Conservation (phyloP, 2,797 vertebrate species). For the Aratinga solstitialis region DNA sequence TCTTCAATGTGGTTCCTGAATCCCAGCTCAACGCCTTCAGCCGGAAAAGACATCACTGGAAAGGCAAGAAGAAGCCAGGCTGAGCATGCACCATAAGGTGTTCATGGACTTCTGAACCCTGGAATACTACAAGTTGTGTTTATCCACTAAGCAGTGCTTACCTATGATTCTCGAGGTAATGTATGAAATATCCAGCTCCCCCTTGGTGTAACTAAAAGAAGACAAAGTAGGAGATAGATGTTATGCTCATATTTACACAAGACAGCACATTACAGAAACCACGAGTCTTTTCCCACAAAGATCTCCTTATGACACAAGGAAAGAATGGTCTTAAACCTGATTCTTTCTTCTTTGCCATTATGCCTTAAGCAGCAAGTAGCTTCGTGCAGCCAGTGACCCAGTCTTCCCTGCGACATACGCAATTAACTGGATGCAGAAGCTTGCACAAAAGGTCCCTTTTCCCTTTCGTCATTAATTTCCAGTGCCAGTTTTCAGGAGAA, state of each 20-base stretch:
- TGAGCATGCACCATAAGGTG: fast-evolving
- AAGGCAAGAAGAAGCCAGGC: background rate
- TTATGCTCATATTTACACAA: background rate
- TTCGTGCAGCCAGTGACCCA: background rate
- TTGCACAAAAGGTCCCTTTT: background rate
- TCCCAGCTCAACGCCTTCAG: constrained; percentile 92
- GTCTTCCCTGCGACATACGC: background rate
- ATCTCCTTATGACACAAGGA: background rate
- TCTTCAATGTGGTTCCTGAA: constrained; percentile 98
- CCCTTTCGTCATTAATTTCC: constrained; percentile 33
- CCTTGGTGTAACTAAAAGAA: constrained; percentile 91
- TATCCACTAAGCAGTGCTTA: constrained; percentile 62
- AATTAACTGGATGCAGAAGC: background rate
- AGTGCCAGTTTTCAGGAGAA: background rate
- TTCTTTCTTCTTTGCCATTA: background rate
- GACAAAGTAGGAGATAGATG: constrained; percentile 12
- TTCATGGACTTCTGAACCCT: background rate
- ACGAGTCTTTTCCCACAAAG: background rate
- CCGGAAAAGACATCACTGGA: constrained; percentile 96
- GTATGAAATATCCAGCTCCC: constrained; percentile 96
- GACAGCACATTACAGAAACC: background rate
- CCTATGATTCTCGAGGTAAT: constrained; percentile 98
- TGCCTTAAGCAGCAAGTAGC: background rate
- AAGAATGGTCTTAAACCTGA: background rate
- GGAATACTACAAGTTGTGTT: fast-evolving